Conservation (phyloP, 2,797 vertebrate genomes). For the Sebastes ruberrimus region DNA sequence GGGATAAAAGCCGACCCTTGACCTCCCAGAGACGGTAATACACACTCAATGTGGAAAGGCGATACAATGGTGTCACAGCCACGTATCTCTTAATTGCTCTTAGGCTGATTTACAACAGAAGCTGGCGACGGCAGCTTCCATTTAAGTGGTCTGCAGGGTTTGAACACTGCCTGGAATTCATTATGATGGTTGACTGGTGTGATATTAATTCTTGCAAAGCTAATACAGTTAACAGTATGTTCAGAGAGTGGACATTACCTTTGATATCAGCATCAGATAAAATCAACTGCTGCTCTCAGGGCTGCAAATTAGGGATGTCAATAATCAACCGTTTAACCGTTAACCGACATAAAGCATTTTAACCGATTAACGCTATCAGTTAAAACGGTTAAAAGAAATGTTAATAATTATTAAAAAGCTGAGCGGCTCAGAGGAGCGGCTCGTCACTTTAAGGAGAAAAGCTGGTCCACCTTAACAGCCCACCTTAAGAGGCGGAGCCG, state of each 20-base stretch:
- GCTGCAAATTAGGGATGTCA: not conserved
- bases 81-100: conserved; percentile 37
- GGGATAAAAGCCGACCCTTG: conserved; percentile 38
- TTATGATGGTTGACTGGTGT: not conserved
- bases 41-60: not conserved
- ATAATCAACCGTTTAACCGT: no score
- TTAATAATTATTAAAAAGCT: no score
- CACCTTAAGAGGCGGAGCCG: no score
- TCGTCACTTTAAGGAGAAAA: no score
- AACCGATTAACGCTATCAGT: no score
- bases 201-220: conserved; percentile 20
- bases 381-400: no score
- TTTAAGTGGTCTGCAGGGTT: conserved; percentile 33
- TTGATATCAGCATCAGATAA: not conserved
- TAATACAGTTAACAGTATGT: not conserved
- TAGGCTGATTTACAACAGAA: conserved; percentile 25
- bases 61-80: conserved; percentile 33
- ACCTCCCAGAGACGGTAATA: conserved; percentile 37
- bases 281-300: not conserved
- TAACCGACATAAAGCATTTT: no score
- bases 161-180: conserved; percentile 15
- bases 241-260: not conserved
- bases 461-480: no score
- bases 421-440: no score
- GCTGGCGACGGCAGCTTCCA: conserved; percentile 2